These are phyloP conservation scores for Myzus persicae DNA, from an alignment of 1,140 invertebrate genomes.

Conservation along the genomic window DNA sequence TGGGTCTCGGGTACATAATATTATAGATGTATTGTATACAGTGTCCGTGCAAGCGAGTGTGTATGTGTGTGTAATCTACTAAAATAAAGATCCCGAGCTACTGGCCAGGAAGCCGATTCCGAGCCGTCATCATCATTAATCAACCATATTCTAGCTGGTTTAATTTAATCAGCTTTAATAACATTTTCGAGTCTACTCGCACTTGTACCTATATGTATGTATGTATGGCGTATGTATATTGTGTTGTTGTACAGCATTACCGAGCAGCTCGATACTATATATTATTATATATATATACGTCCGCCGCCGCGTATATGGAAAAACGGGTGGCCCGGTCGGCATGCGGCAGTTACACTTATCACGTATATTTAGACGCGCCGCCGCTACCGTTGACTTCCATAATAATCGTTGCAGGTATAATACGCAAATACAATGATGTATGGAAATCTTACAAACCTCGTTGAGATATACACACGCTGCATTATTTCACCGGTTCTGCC, in stretches of 20 bases:
- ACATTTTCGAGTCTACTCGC: conserved; percentile 10
- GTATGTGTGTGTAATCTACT: not conserved
- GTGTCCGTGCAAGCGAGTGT: not conserved
- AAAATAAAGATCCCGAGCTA: conserved; percentile 56
- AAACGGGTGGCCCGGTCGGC: not conserved
- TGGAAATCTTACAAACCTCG: not conserved
- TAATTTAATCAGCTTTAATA: conserved; percentile 58
- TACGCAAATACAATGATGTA: not conserved
- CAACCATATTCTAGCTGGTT: conserved; percentile 37
- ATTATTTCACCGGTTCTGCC: not conserved
- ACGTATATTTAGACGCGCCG: not conserved
- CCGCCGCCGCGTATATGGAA: not conserved
- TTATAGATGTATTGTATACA: not conserved
- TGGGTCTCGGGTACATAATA: not conserved
- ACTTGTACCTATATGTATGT: not conserved
- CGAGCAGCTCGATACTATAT: not conserved
- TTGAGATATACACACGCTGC: not conserved
- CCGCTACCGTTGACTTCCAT: not conserved
- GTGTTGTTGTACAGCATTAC: not conserved
- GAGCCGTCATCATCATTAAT: conserved; percentile 58
- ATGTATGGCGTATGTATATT: not conserved
- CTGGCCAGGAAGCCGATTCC: conserved; percentile 58
- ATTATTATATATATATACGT: not conserved
- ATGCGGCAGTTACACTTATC: not conserved
- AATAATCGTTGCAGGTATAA: not conserved